phyloP scores from a whole-genome alignment of 2,797 vertebrate genomes.

The Staurois parvus region DNA sequence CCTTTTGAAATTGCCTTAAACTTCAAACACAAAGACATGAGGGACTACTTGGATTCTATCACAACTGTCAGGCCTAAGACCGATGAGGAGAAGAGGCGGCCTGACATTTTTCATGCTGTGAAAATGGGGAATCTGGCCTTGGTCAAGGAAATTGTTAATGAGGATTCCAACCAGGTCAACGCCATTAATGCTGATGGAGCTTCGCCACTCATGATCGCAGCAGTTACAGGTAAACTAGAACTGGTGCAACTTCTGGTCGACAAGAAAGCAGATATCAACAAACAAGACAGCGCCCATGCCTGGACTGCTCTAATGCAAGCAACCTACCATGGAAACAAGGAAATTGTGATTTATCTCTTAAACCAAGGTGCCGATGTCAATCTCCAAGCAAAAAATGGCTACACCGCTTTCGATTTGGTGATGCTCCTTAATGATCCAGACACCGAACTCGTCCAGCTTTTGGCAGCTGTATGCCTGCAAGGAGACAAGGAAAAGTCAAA shows the following conservation, averaged over 20 bases:
- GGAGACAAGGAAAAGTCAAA: conserved; percentile 90
- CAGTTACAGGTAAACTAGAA: conserved; percentile 91
- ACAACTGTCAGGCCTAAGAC: conserved; percentile 90
- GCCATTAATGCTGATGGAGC: conserved; percentile 91
- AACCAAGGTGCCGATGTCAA: conserved; percentile 92
- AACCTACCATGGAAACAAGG: conserved; percentile 97
- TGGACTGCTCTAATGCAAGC: conserved; percentile 99
- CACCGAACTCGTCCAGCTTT: conserved; percentile 92
- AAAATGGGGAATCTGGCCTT: conserved; percentile 92
- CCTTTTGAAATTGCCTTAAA: conserved; percentile 91
- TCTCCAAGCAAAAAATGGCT: conserved; percentile 94
- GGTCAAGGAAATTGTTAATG: conserved; percentile 92
- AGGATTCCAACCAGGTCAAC: conserved; percentile 91
- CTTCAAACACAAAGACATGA: conserved; percentile 89
- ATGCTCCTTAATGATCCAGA: conserved; percentile 97
- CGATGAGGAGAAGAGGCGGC: conserved; percentile 87
- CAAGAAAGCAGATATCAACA: conserved; percentile 88
- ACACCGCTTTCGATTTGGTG: conserved; percentile 95
- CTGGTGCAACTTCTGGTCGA: conserved; percentile 96
- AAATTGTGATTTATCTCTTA: conserved; percentile 93
- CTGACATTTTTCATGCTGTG: conserved; percentile 93
- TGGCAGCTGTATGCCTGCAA: conserved; percentile 96
- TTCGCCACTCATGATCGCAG: conserved; percentile 94
- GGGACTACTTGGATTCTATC: conserved; percentile 88
- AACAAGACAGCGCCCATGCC: conserved; percentile 91